phyloP scores from a whole-genome alignment of 2,888 invertebrate species.

The Heliothis peltigera region DNA sequence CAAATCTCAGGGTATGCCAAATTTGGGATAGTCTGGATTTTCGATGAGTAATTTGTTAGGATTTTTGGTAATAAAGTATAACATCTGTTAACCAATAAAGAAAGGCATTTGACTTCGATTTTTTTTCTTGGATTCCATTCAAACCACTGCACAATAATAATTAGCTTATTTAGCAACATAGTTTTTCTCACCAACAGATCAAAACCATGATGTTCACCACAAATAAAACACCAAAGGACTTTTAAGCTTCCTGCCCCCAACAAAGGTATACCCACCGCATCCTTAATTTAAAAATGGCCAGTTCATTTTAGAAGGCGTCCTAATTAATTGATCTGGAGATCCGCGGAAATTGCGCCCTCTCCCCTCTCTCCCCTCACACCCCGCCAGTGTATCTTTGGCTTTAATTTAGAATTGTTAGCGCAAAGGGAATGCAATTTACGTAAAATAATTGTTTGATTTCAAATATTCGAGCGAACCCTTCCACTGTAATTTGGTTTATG shows the following conservation, averaged over 20 bases:
- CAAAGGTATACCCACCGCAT: slow-evolving; percentile 49
- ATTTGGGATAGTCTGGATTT: neutral
- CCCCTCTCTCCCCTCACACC: slow-evolving; percentile 53
- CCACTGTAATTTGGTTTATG: slow-evolving; percentile 78
- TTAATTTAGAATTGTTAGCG: slow-evolving; percentile 89
- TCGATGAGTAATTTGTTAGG: neutral
- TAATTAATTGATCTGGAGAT: slow-evolving; percentile 89
- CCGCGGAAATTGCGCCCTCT: slow-evolving; percentile 81
- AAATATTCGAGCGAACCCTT: slow-evolving; percentile 76
- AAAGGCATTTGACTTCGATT: no score
- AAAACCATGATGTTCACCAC: neutral
- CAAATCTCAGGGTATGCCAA: slow-evolving; percentile 10
- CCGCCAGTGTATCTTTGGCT: slow-evolving; percentile 84
- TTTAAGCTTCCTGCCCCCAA: slow-evolving; percentile 34
- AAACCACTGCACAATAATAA: no score
- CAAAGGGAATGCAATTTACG: slow-evolving; percentile 89
- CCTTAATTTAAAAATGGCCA: slow-evolving; percentile 71
- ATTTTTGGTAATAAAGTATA: no score
- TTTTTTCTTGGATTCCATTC: no score
- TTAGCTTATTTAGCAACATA: neutral
- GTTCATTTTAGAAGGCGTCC: slow-evolving; percentile 83
- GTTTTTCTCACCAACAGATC: neutral
- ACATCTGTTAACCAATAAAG: no score
- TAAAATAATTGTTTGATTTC: slow-evolving; percentile 89
- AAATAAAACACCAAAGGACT: slow-evolving; percentile 3